Evolutionary conservation across 2,797 vertebrate species (phyloP), one percentile per base, ranked within the genome.

Genomic region (Zalophus californianus): DNA sequence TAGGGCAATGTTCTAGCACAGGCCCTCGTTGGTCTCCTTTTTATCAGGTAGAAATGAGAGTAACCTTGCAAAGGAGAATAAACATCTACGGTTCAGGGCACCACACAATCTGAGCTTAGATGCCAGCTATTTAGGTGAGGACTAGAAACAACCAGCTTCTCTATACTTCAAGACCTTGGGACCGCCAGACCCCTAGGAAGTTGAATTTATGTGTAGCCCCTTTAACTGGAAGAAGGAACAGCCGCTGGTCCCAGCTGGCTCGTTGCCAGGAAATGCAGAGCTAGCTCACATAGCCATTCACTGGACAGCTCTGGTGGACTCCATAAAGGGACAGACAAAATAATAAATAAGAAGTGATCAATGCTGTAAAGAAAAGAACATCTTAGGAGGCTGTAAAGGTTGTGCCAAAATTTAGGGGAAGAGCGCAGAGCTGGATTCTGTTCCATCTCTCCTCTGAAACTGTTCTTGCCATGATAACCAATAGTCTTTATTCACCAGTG

Each of bases 321-420:
- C 85, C 41, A 23, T 0, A 20, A 29, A 72, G 16, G 32, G 20
- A 52, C 29, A 75, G 5, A 20, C 52, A 68, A 48, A 29, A 79
- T 60, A 75, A 44, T 5, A 23, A 56, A 3, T 1, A 79, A 77
- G n/a, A 56, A 88, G 27, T 16, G n/a, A n/a, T 10, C 2, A 21
- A 16, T 5, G 1, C 38, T 35, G 0, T 5, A 21, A 21, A 50
- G 68, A 20, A 44, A 52, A 27, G 27, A 3, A 27, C 32, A 58
- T 21, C 50, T 3, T 25, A 5, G 54, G 5, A 73, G 38, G 9
- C 16, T 23, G 1, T 3, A 41, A 0, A 41, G 29, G 29, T 13
- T 56, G 41, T 25, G 18, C 32, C 48, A 38, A 72, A 41, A 73
- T 62, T 54, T 21, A 58, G 23, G 3, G 12, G 35, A 48, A 50